These are phyloP conservation scores for Rutilus rutilus DNA, from an alignment of 2,113 vertebrate species.

Conservation along the genomic window DNA sequence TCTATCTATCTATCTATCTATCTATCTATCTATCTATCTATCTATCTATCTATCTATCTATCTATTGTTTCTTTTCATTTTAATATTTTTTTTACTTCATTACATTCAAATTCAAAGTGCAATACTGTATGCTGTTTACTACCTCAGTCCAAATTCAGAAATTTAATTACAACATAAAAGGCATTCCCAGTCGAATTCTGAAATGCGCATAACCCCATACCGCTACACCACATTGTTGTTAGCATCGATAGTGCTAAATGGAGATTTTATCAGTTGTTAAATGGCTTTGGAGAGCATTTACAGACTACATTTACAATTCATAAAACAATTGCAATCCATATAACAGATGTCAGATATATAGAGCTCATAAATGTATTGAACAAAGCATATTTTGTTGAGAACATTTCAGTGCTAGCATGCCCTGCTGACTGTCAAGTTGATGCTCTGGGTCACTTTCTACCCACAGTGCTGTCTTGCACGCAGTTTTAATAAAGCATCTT, in stretches of 20 bases:
- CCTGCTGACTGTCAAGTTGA: neutral
- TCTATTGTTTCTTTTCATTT: too few species aligned
- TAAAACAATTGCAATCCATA: neutral
- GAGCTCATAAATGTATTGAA: conserved; percentile 33
- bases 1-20: neutral
- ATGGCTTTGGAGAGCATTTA: neutral
- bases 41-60: too few species aligned
- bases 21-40: neutral
- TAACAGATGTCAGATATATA: conserved; percentile 38
- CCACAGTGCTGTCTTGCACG: neutral
- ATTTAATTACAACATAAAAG: neutral
- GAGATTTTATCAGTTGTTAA: neutral
- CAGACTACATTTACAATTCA: neutral
- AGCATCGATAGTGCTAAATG: neutral
- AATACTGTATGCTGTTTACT: neutral
- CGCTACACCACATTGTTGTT: neutral
- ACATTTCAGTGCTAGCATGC: neutral
- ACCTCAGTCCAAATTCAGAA: neutral
- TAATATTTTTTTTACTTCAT: too few species aligned
- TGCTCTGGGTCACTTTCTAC: neutral
- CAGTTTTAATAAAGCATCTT: neutral
- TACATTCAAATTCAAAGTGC: too few species aligned
- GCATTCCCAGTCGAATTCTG: neutral
- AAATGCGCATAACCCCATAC: neutral
- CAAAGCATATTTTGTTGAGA: conserved; percentile 13